These are phyloP conservation scores for Amphibalanus amphitrite DNA, from an alignment of 1,140 invertebrate genomes.

Conservation along the genomic window DNA sequence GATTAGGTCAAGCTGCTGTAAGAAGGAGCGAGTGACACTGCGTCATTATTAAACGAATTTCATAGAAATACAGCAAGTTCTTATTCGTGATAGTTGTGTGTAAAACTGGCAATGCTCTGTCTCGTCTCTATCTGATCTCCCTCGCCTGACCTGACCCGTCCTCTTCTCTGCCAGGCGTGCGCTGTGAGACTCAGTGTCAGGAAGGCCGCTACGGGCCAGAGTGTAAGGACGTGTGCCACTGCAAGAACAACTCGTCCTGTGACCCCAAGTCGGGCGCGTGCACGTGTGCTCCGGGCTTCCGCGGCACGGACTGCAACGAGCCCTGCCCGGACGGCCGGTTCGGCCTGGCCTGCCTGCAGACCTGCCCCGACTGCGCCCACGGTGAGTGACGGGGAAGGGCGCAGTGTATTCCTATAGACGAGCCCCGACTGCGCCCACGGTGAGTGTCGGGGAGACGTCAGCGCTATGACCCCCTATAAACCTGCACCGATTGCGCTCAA, in stretches of 20 bases:
- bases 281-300: constrained; percentile 67
- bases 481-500: constrained; percentile 43
- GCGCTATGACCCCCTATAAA: constrained; percentile 33
- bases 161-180: constrained; percentile 37
- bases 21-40: too few relatives aligned
- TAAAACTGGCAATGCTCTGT: too few relatives aligned
- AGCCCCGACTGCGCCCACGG: too few relatives aligned
- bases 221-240: constrained; percentile 60
- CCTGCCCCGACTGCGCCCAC: constrained; percentile 44
- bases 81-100: too few relatives aligned
- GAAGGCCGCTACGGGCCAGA: constrained; percentile 54
- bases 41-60: too few relatives aligned
- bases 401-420: too few relatives aligned
- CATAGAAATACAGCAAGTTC: too few relatives aligned
- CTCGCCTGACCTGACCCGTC: neutral
- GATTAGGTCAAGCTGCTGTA: too few relatives aligned
- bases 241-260: constrained; percentile 70
- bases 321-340: constrained; percentile 59
- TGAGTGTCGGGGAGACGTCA: neutral
- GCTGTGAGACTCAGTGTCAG: constrained; percentile 66
- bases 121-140: too few relatives aligned
- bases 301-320: constrained; percentile 46
- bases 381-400: constrained; percentile 28
- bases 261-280: constrained; percentile 58
- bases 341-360: constrained; percentile 60